These are phyloP conservation scores for Cassiopea xamachana DNA, from an alignment of 30 jellyfish, hydroid and myxozoan genomes.

Conservation along the genomic window DNA sequence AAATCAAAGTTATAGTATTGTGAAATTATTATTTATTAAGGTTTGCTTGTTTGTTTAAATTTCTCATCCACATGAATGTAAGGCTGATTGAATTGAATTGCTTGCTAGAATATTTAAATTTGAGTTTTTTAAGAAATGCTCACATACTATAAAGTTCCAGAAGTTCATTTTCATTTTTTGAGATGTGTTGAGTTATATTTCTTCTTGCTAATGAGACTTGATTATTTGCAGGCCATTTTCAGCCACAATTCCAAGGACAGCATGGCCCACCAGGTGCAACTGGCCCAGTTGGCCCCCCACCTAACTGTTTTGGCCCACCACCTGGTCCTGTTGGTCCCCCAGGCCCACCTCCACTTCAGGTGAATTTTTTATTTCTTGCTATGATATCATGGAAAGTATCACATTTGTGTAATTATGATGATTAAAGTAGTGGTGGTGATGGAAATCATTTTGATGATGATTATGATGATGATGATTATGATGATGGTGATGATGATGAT, in stretches of 20 bases:
- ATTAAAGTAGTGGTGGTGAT: not conserved
- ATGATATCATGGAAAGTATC: not conserved
- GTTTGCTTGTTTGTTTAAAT: too few species aligned
- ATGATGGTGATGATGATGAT: too few species aligned
- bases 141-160: too few species aligned
- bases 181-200: not conserved
- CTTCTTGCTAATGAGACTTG: too few species aligned
- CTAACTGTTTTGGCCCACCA: not conserved
- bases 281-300: not conserved
- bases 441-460: too few species aligned
- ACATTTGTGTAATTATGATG: not conserved
- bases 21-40: too few species aligned
- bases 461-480: too few species aligned
- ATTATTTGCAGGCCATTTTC: not conserved
- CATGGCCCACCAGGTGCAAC: not conserved
- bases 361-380: not conserved
- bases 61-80: too few species aligned
- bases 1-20: too few species aligned
- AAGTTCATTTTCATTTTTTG: not conserved
- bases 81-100: too few species aligned
- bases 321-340: not conserved
- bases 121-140: too few species aligned
- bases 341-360: constrained; percentile 10
- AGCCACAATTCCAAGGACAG: constrained; percentile 4
- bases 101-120: too few species aligned